A percentile compares a stretch with the other conserved stretches of the same genome.
Conservation (phyloP, 2,888 invertebrate species). For the Pasiphila rectangulata region DNA sequence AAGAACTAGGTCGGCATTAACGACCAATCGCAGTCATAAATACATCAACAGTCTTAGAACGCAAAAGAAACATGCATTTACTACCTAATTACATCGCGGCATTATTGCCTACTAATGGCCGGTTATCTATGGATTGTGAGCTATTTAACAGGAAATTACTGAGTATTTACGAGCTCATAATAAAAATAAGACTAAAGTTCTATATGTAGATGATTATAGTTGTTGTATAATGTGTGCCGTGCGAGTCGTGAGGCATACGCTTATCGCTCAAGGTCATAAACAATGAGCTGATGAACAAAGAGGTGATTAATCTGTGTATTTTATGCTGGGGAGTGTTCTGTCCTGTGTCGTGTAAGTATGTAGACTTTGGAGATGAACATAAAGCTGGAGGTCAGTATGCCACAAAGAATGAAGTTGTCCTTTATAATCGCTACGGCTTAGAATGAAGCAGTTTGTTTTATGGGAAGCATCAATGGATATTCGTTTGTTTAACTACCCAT, state of each 20-base stretch:
- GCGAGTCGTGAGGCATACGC: constrained; percentile 12
- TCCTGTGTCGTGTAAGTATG: constrained; percentile 6
- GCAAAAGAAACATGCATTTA: constrained; percentile 5
- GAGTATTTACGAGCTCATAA: constrained; percentile 12
- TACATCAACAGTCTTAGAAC: too few species aligned
- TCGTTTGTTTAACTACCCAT: too few species aligned
- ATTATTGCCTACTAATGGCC: constrained; percentile 10
- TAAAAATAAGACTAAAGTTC: constrained; percentile 6
- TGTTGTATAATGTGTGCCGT: constrained; percentile 1
- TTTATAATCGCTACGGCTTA: too few species aligned
- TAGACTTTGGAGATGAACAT: constrained; percentile 4
- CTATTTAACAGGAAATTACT: constrained; percentile 5
- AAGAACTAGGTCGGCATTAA: too few species aligned
- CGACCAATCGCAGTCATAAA: too few species aligned
- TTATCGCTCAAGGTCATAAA: constrained; percentile 23
- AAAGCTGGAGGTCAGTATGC: constrained; percentile 4
- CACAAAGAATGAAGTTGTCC: background rate
- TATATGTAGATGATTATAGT: background rate
- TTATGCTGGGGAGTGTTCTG: constrained; percentile 15
- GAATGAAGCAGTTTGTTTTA: too few species aligned
- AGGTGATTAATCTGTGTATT: constrained; percentile 17
- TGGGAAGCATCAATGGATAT: too few species aligned
- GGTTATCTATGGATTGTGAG: constrained; percentile 6
- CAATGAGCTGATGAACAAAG: constrained; percentile 15
- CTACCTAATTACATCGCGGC: constrained; percentile 9